Base-by-base conservation (phyloP, 2,797 vertebrate genomes). In the Clamator glandarius region DNA sequence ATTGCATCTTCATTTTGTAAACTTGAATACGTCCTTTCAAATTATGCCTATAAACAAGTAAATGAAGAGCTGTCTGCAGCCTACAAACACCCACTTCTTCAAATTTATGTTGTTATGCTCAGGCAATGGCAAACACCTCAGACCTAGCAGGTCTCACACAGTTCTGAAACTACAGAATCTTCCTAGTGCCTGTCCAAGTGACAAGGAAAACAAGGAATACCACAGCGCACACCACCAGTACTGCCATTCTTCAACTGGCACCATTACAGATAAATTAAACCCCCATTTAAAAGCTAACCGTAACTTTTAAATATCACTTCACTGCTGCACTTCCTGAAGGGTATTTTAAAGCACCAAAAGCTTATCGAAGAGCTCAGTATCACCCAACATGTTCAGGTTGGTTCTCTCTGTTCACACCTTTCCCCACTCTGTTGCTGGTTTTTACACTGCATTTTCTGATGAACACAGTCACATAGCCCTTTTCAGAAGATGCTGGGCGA, bases 401-500 rank as follows among this genome's bases (percentile, higher is more conserved):
- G 26, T 70, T 82, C 39, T 75, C 80, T 70, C 84, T 87, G 44
- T 84, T 95, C 88, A 74, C 64, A 93, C 54, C 50, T 67, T 73
- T 87, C 73, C 48, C 63, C 79, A 48, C 63, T 54, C 57, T 2
- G 8, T 41, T 90, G 85, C 28, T 39, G 84, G 57, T 33, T 94
- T 93, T 82, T 87, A 92, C 70, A 90, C 66, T 74, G 59, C 44
- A 52, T 88, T 93, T 96, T 90, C 87, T 91, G 46, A 72, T 73
- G 86, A 88, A 90, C 73, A 66, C 58, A 87, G 86, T 67, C 61
- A 50, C 42, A 78, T 19, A 86, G 77, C 55, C 58, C 59, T 90
- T 92, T 76, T 33, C 62, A 84, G 52, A 84, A 87, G 73, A 84
- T 16, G 44, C 41, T 64, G 78, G 57, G 50, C 51, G 61, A 95